These are phyloP conservation scores for Euura saliciscinereae DNA, from an alignment of 1,140 invertebrate genomes.

Conservation along the genomic window DNA sequence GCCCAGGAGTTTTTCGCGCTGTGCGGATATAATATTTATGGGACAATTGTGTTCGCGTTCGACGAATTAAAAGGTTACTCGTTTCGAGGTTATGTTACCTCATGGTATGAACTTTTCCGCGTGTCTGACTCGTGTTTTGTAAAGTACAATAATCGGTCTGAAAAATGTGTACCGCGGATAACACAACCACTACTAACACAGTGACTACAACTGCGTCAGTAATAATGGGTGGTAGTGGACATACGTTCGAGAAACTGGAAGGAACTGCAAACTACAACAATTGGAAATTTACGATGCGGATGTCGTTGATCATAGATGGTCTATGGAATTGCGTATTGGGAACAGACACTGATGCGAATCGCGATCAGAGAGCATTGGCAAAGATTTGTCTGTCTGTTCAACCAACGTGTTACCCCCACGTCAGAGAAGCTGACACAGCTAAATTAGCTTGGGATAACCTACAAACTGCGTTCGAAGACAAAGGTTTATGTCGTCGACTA, in stretches of 20 bases:
- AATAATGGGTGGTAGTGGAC: neutral
- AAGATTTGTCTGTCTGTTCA: neutral
- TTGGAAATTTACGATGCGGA: neutral
- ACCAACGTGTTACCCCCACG: neutral
- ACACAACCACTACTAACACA: neutral
- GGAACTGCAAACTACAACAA: conserved; percentile 2
- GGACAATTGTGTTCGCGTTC: neutral
- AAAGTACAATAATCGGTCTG: neutral
- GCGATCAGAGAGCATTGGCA: neutral
- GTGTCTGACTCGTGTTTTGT: neutral
- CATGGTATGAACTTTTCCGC: conserved; percentile 2
- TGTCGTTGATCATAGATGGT: neutral
- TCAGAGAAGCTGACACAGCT: conserved; percentile 2
- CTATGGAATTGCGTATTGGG: neutral
- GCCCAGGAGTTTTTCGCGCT: neutral
- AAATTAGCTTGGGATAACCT: neutral
- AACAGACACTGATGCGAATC: neutral
- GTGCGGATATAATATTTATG: neutral
- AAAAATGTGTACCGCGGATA: neutral
- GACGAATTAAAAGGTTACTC: neutral
- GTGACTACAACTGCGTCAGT: conserved; percentile 2
- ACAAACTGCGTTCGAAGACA: neutral
- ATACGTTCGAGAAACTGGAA: neutral
- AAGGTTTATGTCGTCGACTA: neutral
- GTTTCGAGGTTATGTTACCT: neutral